phyloP scores from a whole-genome alignment of 2,797 vertebrate genomes.

The Acrocephalus scirpaceus region DNA sequence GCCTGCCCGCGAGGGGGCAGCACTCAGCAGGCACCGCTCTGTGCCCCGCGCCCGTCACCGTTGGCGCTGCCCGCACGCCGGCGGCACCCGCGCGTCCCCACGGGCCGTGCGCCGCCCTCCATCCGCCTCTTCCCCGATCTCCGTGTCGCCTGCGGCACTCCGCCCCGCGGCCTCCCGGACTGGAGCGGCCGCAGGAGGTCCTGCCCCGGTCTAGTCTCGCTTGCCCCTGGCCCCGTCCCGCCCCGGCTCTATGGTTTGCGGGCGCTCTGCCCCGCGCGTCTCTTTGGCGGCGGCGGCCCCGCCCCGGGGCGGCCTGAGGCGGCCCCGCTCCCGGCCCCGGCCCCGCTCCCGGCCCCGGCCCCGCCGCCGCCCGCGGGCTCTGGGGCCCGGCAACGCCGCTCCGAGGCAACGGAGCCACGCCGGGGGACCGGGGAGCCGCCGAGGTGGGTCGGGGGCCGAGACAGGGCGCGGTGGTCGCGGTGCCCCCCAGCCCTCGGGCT shows the following conservation, averaged over 20 bases:
- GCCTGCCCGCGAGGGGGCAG: background rate
- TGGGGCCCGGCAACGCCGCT: background rate
- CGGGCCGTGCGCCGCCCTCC: background rate
- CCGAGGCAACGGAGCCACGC: background rate
- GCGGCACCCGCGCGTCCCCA: background rate
- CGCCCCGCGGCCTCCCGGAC: background rate
- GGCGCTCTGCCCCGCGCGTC: background rate
- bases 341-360: background rate
- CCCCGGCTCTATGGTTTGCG: background rate
- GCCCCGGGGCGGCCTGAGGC: background rate
- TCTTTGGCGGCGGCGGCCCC: background rate
- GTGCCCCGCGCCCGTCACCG: background rate
- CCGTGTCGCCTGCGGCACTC: background rate
- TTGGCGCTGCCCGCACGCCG: background rate
- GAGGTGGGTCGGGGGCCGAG: background rate
- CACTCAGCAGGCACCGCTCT: background rate
- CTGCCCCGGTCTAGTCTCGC: fast-evolving
- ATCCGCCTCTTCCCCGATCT: too few species aligned
- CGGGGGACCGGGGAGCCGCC: background rate
- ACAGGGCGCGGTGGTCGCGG: too few species aligned
- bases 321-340: background rate
- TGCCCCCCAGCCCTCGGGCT: background rate
- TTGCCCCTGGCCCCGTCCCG: background rate
- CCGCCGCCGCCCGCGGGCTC: background rate
- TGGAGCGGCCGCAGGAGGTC: background rate